Conservation (phyloP, 2,113 vertebrate genomes). For the Lophius piscatorius region DNA sequence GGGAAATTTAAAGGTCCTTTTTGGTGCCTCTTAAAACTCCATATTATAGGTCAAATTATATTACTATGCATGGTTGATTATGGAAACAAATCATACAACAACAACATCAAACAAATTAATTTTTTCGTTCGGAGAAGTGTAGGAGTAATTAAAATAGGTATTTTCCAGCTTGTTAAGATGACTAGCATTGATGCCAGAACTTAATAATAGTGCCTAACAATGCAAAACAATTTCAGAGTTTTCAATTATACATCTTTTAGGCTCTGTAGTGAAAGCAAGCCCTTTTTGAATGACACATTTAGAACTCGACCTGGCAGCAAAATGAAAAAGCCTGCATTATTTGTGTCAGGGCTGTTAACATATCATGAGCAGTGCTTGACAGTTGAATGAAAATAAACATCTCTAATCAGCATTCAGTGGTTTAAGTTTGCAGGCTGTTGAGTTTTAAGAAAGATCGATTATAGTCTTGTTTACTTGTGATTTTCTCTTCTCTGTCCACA, state of each 20-base stretch:
- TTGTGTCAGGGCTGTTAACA: conserved; percentile 64
- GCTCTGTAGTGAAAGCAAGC: conserved; percentile 38
- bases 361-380: conserved; percentile 67
- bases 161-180: conserved; percentile 60
- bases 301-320: conserved; percentile 67
- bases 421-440: conserved; percentile 58
- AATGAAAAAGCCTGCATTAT: conserved; percentile 64
- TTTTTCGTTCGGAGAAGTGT: conserved; percentile 30
- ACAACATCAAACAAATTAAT: conserved; percentile 18
- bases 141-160: conserved; percentile 41
- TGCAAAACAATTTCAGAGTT: conserved; percentile 53
- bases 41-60: conserved; percentile 16
- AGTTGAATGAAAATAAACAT: conserved; percentile 70
- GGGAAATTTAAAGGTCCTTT: too few relatives aligned
- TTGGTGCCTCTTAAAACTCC: not conserved
- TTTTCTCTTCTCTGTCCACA: conserved; percentile 26
- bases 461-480: conserved; percentile 36
- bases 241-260: conserved; percentile 66
- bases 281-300: conserved; percentile 60
- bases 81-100: not conserved
- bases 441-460: conserved; percentile 55
- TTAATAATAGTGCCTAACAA: conserved; percentile 58
- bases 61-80: not conserved
- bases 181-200: conserved; percentile 47
- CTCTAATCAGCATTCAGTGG: conserved; percentile 50